Evolutionary conservation across 2,113 vertebrate genomes (phyloP).

Genomic region (Bungarus multicinctus): DNA sequence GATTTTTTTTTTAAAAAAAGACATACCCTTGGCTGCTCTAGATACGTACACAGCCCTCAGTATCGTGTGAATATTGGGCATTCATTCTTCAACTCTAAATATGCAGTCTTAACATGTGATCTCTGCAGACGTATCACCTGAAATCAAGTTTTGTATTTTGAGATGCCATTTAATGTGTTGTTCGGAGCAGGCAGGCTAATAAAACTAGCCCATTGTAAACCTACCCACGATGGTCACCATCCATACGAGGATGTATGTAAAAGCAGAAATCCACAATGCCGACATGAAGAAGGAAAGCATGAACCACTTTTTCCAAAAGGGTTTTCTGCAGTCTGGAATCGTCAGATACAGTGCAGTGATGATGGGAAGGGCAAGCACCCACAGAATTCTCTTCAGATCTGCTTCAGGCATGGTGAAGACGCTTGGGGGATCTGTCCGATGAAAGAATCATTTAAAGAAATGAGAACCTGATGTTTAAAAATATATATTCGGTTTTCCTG

Average conservation of each 20-base stretch:
- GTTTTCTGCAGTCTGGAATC: conserved; percentile 88
- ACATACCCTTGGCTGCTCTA: not conserved
- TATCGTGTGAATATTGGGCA: not conserved
- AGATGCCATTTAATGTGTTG: not conserved
- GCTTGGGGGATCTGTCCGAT: conserved; percentile 75
- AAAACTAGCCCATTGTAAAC: conserved; percentile 41
- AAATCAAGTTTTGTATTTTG: not conserved
- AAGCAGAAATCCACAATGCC: conserved; percentile 92
- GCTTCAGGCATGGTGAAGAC: conserved; percentile 89
- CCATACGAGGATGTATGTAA: conserved; percentile 95
- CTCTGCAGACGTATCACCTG: not conserved
- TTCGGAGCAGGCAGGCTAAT: not conserved
- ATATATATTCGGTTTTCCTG: not conserved
- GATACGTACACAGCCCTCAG: not conserved
- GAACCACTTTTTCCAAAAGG: conserved; percentile 88
- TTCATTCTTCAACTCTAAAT: not conserved
- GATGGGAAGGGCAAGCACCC: conserved; percentile 91
- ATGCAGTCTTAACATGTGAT: not conserved
- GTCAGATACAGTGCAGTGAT: conserved; percentile 85
- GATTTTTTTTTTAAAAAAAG: not conserved
- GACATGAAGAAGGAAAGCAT: conserved; percentile 92
- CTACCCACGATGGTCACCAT: conserved; percentile 93
- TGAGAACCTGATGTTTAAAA: not conserved
- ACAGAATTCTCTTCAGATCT: conserved; percentile 88
- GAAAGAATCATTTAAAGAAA: conserved; percentile 15